phyloP scores from a whole-genome alignment of 2,888 invertebrate species.

The Podabrus alpinus region DNA sequence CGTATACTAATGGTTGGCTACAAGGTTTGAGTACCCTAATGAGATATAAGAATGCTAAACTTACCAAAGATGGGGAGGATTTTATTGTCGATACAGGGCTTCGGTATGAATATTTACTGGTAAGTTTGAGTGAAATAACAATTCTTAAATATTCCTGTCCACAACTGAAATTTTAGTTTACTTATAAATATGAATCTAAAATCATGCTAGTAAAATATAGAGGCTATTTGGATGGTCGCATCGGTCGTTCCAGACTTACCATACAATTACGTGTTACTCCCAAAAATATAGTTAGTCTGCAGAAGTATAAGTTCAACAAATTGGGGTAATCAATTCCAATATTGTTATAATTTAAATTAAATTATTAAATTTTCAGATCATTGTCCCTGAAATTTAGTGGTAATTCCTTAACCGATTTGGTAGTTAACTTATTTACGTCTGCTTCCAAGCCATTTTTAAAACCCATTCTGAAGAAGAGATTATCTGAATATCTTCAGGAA shows the following conservation, averaged over 20 bases:
- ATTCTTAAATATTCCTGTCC: neutral
- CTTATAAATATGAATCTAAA: constrained; percentile 13
- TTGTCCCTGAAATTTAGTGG: neutral
- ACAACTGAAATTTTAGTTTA: constrained; percentile 6
- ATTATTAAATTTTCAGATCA: neutral
- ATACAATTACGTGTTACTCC: neutral
- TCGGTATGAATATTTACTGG: neutral
- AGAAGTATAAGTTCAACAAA: neutral
- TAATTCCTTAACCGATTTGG: neutral
- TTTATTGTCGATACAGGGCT: neutral
- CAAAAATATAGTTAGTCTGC: neutral
- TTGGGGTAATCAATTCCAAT: neutral
- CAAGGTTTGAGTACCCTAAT: neutral
- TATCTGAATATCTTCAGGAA: neutral
- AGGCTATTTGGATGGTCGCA: constrained; percentile 8
- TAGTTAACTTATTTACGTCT: neutral
- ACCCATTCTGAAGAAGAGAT: neutral
- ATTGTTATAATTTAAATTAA: neutral
- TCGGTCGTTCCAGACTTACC: neutral
- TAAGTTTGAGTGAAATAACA: neutral
- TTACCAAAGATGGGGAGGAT: neutral
- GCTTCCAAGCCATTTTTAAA: neutral
- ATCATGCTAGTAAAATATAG: neutral
- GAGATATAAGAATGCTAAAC: neutral
- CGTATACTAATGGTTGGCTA: neutral